Percentiles rank a stretch among this genome's conserved stretches.
Conservation (phyloP, 1,140 invertebrate species). For the Papilio machaon region DNA sequence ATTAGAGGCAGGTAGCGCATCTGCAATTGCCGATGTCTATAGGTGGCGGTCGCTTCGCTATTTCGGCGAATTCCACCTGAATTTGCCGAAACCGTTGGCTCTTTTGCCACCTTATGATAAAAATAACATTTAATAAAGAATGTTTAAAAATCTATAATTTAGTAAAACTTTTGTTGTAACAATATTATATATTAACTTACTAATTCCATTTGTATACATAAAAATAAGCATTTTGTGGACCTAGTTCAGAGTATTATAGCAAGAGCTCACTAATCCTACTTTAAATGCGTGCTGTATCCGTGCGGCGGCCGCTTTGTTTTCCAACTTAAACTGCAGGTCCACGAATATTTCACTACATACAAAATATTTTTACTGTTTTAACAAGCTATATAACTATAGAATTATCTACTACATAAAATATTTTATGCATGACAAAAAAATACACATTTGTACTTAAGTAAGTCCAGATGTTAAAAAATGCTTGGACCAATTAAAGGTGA, state of each 20-base stretch:
- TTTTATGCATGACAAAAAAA: background rate
- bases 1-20: too few relatives aligned
- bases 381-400: background rate
- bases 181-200: too few relatives aligned
- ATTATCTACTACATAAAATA: background rate
- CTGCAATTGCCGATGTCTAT: too few relatives aligned
- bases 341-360: background rate
- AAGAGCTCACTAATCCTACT: conserved; percentile 15
- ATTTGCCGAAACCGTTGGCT: too few relatives aligned
- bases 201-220: background rate
- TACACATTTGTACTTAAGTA: background rate
- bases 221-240: background rate
- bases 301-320: background rate
- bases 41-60: too few relatives aligned
- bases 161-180: too few relatives aligned
- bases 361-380: background rate
- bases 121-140: too few relatives aligned
- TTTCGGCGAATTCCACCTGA: too few relatives aligned
- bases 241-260: conserved; percentile 1
- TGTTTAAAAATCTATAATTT: too few relatives aligned
- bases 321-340: background rate
- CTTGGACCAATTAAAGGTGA: background rate
- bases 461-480: background rate
- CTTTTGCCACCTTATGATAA: too few relatives aligned
- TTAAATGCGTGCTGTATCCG: conserved; percentile 13